A percentile compares a stretch with the other conserved stretches of the same genome.
Evolutionary conservation across 2,113 vertebrate genomes (phyloP).

Genomic region (Anguilla japonica): DNA sequence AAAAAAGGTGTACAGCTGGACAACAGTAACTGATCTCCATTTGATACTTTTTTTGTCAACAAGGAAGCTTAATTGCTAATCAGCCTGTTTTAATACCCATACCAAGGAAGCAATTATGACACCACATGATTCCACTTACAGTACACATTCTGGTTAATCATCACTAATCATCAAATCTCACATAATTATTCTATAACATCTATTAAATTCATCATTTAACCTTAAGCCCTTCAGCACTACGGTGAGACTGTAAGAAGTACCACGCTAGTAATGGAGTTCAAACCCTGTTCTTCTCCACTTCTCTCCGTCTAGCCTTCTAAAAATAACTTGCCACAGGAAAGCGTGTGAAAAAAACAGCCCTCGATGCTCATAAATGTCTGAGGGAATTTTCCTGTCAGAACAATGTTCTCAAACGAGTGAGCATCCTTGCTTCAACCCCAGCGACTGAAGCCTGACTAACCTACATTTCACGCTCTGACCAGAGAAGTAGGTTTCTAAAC

Average conservation of each 20-base stretch:
- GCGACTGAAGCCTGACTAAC: slow-evolving; percentile 52
- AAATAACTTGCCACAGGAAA: slow-evolving; percentile 18
- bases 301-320: slow-evolving; percentile 20
- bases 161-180: background rate
- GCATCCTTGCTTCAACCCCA: slow-evolving; percentile 18
- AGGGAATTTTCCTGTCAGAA: slow-evolving; percentile 33
- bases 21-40: no score
- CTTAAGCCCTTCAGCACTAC: no score
- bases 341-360: slow-evolving; percentile 19
- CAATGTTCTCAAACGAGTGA: slow-evolving; percentile 30
- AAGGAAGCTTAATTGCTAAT: background rate
- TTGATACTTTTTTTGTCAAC: no score
- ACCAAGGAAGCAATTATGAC: no score
- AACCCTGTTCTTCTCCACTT: background rate
- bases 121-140: background rate
- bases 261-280: background rate
- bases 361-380: slow-evolving; percentile 13
- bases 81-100: background rate
- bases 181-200: background rate
- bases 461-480: slow-evolving; percentile 42
- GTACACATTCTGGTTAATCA: background rate
- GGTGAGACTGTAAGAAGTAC: background rate
- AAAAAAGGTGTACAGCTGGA: no score
- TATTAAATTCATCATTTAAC: background rate
- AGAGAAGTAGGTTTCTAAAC: slow-evolving; percentile 28